Evolutionary conservation across 2,888 invertebrate genomes (phyloP), one percentile per base, ranked within the genome.

Genomic region (Habroteleia sp.): DNA sequence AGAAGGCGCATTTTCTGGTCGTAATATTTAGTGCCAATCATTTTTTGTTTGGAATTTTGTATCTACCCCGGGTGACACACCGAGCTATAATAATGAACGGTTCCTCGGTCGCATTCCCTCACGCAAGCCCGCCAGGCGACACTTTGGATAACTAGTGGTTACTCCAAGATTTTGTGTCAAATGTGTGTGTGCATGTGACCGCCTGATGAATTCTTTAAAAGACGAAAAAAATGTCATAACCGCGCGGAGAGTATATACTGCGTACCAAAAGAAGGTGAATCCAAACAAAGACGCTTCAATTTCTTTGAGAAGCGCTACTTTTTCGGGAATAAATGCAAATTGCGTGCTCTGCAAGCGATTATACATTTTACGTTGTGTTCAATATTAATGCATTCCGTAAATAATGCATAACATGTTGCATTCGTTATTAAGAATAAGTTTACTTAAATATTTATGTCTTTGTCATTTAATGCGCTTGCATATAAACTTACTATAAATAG

Each of bases 81-180:
- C 80, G n/a, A 58, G 80, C 75, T 80, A 81, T 77, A n/a, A 80
- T 84, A 85, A 85, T 85, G 76, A 80, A 52, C 52, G 81, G 83
- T 83, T 83, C 80, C 76, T 79, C 52, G 79, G 75, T 77, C 78
- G 80, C 84, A 88, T 88, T 86, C 87, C 82, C 80, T 81, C 88
- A 88, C 88, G 88, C 87, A 84, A 88, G 84, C 84, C 85, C 85
- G 84, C 81, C 84, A 86, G 87, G 87, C 87, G 87, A 87, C 88
- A 88, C 83, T 87, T 87, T 84, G 81, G 82, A 77, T 87, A 87
- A 87, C 84, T 81, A 86, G 83, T 81, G 84, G 85, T 83, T 85
- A 76, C 75, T 60, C 73, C 65, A 74, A 78, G 60, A 75, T 56
- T 66, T 68, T 63, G 37, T 60, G 62, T 68, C 74, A 68, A 62